phyloP scores from a whole-genome alignment of 2,888 invertebrate genomes.

The Volucella bombylans region DNA sequence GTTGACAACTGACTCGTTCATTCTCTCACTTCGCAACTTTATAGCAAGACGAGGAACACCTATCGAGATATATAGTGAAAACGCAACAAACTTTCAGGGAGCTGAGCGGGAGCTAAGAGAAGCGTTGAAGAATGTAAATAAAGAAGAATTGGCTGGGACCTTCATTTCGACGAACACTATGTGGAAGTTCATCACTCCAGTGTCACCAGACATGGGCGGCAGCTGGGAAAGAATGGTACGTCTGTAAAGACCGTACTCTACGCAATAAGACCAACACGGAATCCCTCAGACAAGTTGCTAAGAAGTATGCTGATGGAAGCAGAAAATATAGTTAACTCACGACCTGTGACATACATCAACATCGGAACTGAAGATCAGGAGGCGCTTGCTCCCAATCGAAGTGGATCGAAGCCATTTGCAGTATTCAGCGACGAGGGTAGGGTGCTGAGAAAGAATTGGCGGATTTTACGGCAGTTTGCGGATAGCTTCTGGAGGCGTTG shows the following conservation, averaged over 20 bases:
- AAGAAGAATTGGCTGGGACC: slow-evolving; percentile 8
- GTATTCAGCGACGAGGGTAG: background rate
- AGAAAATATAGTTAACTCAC: slow-evolving; percentile 69
- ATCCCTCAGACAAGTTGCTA: slow-evolving; percentile 70
- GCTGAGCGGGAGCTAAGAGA: slow-evolving; percentile 13
- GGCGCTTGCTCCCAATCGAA: slow-evolving; percentile 73
- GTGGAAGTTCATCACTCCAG: slow-evolving; percentile 75
- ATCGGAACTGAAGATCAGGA: slow-evolving; percentile 48
- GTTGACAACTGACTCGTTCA: slow-evolving; percentile 32
- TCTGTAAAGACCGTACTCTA: slow-evolving; percentile 59
- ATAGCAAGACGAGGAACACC: slow-evolving; percentile 34
- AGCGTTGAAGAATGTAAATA: slow-evolving; percentile 2
- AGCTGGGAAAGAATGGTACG: slow-evolving; percentile 64
- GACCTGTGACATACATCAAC: slow-evolving; percentile 45
- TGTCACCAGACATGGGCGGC: slow-evolving; percentile 67
- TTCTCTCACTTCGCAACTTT: slow-evolving; percentile 37
- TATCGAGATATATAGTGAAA: slow-evolving; percentile 39
- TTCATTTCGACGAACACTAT: slow-evolving; percentile 37
- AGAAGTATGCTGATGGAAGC: slow-evolving; percentile 39
- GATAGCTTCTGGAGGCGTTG: too few species aligned
- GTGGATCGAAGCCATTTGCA: background rate
- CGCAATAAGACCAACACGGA: too few species aligned
- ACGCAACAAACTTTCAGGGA: slow-evolving; percentile 44
- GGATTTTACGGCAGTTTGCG: background rate
- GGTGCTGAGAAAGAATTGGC: background rate